Evolutionary conservation across 2,113 vertebrate genomes (phyloP).

Genomic region (Myotis davidii): DNA sequence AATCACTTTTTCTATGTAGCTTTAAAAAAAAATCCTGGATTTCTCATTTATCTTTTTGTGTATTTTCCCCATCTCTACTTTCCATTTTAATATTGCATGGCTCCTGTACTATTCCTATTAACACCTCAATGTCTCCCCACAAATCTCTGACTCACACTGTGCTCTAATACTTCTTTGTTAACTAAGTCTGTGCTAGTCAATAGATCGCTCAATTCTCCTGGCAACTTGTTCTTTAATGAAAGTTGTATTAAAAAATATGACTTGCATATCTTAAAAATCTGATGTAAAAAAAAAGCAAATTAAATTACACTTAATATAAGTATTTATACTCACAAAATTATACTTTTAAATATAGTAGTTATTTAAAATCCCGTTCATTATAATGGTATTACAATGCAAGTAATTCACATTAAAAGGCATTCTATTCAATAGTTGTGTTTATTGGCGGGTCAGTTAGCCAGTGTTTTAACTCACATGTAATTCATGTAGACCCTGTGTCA

Average conservation of each 20-base stretch:
- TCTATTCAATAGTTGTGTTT: conserved; percentile 61
- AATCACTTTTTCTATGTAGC: conserved; percentile 68
- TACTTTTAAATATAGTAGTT: conserved; percentile 50
- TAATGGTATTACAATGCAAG: conserved; percentile 51
- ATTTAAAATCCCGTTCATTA: conserved; percentile 59
- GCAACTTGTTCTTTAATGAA: conserved; percentile 64
- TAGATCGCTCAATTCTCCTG: conserved; percentile 20
- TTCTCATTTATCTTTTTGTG: background rate
- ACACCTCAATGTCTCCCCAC: background rate
- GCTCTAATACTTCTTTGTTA: conserved; percentile 38
- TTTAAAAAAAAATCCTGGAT: background rate
- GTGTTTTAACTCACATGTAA: conserved; percentile 73
- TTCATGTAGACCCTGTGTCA: conserved; percentile 50
- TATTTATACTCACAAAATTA: conserved; percentile 57
- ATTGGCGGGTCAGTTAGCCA: conserved; percentile 62
- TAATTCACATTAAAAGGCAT: conserved; percentile 71
- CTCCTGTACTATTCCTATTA: background rate
- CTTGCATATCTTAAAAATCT: conserved; percentile 51
- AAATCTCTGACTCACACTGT: background rate
- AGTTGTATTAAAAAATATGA: conserved; percentile 13
- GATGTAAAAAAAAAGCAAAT: conserved; percentile 35
- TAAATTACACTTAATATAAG: too few species aligned
- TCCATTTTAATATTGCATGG: conserved; percentile 33
- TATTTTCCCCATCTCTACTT: conserved; percentile 13
- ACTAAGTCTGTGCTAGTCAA: conserved; percentile 33